A percentile compares a stretch with the other conserved stretches of the same genome.
phyloP scores from a whole-genome alignment of 1,140 invertebrate genomes.

The Diplogasteroides magnus region DNA sequence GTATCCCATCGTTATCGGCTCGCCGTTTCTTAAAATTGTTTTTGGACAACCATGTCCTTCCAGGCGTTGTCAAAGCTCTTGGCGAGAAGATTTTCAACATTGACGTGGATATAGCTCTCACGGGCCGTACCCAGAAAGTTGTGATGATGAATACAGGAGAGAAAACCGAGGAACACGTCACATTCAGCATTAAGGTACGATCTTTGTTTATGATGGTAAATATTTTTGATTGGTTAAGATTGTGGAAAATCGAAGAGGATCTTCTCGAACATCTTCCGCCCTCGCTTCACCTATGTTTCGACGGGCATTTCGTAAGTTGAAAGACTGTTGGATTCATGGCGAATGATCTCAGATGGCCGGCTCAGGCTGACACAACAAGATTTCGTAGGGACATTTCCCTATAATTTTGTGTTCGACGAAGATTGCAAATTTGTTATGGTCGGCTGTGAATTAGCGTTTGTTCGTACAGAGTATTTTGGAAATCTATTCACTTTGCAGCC shows the following conservation, averaged over 20 bases:
- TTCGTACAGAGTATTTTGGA: no score
- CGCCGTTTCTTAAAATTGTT: background rate
- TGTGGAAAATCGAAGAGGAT: no score
- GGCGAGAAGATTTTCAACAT: conserved; percentile 50
- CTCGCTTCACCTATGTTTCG: no score
- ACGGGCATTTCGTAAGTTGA: no score
- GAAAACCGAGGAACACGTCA: conserved; percentile 34
- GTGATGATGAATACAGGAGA: conserved; percentile 41
- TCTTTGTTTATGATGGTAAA: no score
- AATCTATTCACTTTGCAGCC: no score
- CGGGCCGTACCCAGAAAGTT: conserved; percentile 44
- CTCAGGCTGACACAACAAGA: conserved; percentile 16
- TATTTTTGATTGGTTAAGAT: no score
- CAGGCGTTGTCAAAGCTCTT: conserved; percentile 51
- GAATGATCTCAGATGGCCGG: conserved; percentile 9
- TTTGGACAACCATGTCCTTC: background rate
- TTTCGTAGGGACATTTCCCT: conserved; percentile 50
- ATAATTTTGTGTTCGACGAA: conserved; percentile 57
- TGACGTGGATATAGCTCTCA: conserved; percentile 44
- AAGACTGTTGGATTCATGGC: no score
- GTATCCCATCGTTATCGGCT: conserved; percentile 56
- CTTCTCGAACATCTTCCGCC: no score
- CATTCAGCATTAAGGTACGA: conserved; percentile 30
- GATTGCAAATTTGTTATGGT: conserved; percentile 47
- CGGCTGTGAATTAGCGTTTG: conserved; percentile 44